A percentile compares a stretch with the other conserved stretches of the same genome.
Conservation (phyloP, 2,888 invertebrate genomes). For the Eristalis pertinax region DNA sequence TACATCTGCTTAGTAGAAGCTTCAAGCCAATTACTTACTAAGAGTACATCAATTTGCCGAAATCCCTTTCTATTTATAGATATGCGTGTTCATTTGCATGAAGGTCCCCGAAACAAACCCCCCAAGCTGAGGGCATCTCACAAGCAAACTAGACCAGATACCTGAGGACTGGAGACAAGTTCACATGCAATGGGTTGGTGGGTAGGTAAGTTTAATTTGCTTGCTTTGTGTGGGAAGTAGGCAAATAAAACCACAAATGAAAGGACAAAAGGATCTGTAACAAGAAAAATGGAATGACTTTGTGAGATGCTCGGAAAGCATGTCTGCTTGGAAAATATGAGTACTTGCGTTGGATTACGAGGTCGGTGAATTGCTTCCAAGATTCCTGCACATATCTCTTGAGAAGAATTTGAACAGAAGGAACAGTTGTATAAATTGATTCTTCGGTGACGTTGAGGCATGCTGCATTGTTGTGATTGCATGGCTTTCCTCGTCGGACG, state of each 20-base stretch:
- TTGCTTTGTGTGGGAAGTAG: not conserved
- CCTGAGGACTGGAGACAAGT: not conserved
- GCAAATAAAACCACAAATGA: not conserved
- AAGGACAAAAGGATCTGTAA: not conserved
- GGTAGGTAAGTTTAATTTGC: not conserved
- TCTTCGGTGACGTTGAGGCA: no score
- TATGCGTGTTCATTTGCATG: not conserved
- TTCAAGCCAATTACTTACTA: constrained; percentile 2
- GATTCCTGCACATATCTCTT: no score
- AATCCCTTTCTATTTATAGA: not conserved
- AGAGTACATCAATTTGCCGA: not conserved
- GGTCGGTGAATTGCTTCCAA: not conserved
- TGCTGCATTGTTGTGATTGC: no score
- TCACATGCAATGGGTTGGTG: not conserved
- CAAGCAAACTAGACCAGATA: not conserved
- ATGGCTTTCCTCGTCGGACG: no score
- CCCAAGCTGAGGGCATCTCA: not conserved
- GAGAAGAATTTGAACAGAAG: not conserved
- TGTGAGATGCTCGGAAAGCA: not conserved
- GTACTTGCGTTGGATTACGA: not conserved
- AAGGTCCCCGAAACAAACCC: not conserved
- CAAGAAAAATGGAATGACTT: not conserved
- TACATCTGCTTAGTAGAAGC: not conserved
- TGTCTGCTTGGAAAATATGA: not conserved
- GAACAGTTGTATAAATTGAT: not conserved